Base-by-base conservation (phyloP, 1,140 invertebrate species). In the Zaprionus tsacasi region DNA sequence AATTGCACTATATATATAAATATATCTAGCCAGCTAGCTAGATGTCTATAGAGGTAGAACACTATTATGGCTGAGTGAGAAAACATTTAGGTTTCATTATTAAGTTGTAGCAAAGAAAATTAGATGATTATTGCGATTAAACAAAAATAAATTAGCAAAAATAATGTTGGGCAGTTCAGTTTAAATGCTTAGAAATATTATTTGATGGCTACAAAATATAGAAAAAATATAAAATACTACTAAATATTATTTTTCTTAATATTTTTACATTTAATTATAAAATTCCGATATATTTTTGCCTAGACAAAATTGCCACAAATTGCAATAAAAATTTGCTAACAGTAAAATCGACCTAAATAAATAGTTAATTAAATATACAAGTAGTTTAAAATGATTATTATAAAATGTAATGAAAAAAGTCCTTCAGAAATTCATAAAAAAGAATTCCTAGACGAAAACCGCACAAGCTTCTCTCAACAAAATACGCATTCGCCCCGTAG, bases 111-210 rank as follows among this genome's bases (percentile, higher is more conserved):
- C 25, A 13, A 25, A 0, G 1, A 58, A 33, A 66, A 21, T 12
- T 27, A 54, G 27, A 30, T 30, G 4, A 30, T 30, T 30, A 2
- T 30, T 30, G 3, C 27, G 27, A 30, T 30, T 30, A 30, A 30
- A 40, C 2, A 33, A n/a, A 55, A 55, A 33, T 55, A 55, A 55
- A 55, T 55, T 55, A 54, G 27, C n/a, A 15, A 11, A 3, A 40
- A 40, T n/a, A 13, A 40, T 13, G 12, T 40, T 30, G 27, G 6
- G 27, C 4, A 30, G 27, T 30, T 30, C 6, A 30, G 3, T 4
- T 30, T 30, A 30, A 30, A 30, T 27, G 25, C 4, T 27, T 27
- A 27, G 25, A 5, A 13, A 40, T 13, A 40, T 40, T 13, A 12
- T 48, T 11, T 6, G 3, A 21, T 27, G 4, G 1, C 4, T n/a